phyloP scores from a whole-genome alignment of 2,888 invertebrate species.

The Diabrotica balteata region DNA sequence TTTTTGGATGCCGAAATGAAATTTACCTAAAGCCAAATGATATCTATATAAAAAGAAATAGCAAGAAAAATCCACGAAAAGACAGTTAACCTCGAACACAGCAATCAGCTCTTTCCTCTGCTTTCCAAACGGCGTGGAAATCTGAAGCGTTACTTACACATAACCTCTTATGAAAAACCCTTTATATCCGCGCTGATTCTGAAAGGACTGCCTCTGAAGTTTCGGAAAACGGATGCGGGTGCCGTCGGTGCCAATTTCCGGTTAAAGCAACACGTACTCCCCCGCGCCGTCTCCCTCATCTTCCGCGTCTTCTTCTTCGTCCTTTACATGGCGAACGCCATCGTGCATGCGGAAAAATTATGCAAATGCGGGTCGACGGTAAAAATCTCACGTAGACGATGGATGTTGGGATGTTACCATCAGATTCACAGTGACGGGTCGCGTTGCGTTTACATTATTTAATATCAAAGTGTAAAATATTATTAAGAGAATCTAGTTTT shows the following conservation, averaged over 20 bases:
- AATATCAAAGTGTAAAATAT: too few species aligned
- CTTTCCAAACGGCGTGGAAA: not conserved
- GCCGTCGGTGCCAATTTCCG: constrained; percentile 54
- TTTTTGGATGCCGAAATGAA: too few species aligned
- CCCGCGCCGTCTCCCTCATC: not conserved
- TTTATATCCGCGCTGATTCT: constrained; percentile 17
- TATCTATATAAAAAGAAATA: too few species aligned
- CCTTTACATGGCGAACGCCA: constrained; percentile 19
- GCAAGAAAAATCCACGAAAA: not conserved
- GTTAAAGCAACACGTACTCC: constrained; percentile 45
- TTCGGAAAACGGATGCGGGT: constrained; percentile 51
- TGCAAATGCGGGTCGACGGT: constrained; percentile 33
- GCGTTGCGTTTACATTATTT: too few species aligned
- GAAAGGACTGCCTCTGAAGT: constrained; percentile 42
- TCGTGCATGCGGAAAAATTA: constrained; percentile 36
- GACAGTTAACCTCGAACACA: not conserved
- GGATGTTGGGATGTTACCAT: constrained; percentile 11
- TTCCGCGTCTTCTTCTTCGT: not conserved
- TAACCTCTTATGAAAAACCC: constrained; percentile 16
- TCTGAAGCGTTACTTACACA: constrained; percentile 9
- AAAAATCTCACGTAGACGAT: constrained; percentile 34
- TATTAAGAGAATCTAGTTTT: not conserved
- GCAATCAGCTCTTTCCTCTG: not conserved
- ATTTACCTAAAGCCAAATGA: too few species aligned
- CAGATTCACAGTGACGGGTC: constrained; percentile 1